Evolutionary conservation across 1,140 invertebrate genomes (phyloP).

Genomic region (Drosophila sproati): DNA sequence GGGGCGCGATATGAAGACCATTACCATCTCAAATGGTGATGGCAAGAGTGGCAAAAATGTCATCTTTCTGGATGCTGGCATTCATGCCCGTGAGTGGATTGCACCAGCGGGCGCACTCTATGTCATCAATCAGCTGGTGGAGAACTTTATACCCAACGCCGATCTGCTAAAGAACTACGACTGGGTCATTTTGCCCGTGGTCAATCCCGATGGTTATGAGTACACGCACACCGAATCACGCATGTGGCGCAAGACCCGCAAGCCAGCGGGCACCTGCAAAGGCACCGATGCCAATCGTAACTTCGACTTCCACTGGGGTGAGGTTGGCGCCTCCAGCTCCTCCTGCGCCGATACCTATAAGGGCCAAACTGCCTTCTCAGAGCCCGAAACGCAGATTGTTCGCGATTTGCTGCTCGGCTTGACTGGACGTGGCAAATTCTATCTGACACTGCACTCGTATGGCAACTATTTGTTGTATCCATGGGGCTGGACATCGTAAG

Average conservation of each 20-base stretch:
- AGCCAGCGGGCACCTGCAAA: conserved; percentile 77
- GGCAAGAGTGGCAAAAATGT: conserved; percentile 85
- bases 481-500: conserved; percentile 88
- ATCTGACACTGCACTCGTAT: conserved; percentile 90
- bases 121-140: conserved; percentile 87
- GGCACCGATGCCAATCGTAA: conserved; percentile 89
- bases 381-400: conserved; percentile 87
- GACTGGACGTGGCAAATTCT: conserved; percentile 86
- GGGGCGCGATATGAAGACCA: conserved; percentile 85
- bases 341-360: conserved; percentile 89
- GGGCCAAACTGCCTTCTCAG: conserved; percentile 88
- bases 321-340: conserved; percentile 87
- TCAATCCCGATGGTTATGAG: conserved; percentile 86
- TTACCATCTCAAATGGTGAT: conserved; percentile 85
- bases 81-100: conserved; percentile 91
- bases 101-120: conserved; percentile 88
- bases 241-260: conserved; percentile 86
- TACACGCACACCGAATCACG: conserved; percentile 80
- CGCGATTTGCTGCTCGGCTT: conserved; percentile 85
- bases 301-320: conserved; percentile 89
- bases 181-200: conserved; percentile 87
- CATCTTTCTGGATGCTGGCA: conserved; percentile 86
- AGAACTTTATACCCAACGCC: conserved; percentile 85
- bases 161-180: conserved; percentile 86
- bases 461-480: conserved; percentile 90